Conservation (phyloP, 2,113 vertebrate genomes). For the Catharus bicknelli region DNA sequence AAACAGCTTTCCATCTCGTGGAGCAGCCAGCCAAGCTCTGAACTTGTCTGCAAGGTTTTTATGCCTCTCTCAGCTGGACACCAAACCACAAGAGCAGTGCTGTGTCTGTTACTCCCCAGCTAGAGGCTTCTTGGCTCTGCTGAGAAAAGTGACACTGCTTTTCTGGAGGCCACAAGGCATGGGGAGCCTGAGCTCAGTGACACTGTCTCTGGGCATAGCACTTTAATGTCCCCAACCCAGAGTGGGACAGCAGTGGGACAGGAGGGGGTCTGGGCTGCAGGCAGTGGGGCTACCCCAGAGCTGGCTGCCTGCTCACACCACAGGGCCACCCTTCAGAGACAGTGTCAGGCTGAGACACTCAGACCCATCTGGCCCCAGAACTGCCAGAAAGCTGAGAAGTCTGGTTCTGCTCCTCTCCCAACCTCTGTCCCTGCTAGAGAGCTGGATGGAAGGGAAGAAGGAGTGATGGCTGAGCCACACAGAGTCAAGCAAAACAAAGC, state of each 20-base stretch:
- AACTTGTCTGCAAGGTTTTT: not conserved
- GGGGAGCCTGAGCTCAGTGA: not conserved
- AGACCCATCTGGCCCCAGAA: not conserved
- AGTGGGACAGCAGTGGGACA: not conserved
- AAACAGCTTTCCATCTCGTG: not conserved
- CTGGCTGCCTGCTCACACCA: not conserved
- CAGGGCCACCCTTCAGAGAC: not conserved
- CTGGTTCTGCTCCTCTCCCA: not conserved
- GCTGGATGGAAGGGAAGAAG: not conserved
- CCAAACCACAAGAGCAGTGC: not conserved
- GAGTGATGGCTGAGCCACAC: not conserved
- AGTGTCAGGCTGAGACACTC: accelerated
- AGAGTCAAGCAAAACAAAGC: not conserved
- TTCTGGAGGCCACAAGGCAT: not conserved
- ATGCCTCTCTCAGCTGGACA: not conserved
- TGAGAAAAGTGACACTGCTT: not conserved
- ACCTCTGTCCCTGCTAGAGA: not conserved
- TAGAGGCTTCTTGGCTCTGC: not conserved
- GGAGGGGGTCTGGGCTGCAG: not conserved
- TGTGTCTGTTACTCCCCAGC: not conserved
- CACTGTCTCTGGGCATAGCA: not conserved
- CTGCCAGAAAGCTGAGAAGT: not conserved
- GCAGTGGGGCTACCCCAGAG: not conserved
- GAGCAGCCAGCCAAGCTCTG: not conserved
- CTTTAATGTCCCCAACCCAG: no score